Evolutionary conservation across 1,140 invertebrate genomes (phyloP), one percentile per base, ranked within the genome.

Genomic region (Stratiolaelaps scimitus): DNA sequence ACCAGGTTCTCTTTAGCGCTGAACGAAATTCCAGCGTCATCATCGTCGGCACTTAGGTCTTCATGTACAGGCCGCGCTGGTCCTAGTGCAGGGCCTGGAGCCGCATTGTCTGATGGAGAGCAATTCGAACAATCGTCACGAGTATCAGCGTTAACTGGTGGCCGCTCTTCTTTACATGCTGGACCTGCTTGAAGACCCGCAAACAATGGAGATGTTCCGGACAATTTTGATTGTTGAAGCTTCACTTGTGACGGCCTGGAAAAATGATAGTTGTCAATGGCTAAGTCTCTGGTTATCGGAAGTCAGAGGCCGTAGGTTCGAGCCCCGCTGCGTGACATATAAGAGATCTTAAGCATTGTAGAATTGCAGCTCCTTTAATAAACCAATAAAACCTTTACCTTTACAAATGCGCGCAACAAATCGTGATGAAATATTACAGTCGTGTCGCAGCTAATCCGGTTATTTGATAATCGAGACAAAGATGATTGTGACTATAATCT

Each of bases 201-300:
- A 40, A 60, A 60, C 15, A 19, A 26, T 26, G 53, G 53, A 6
- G 53, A 23, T 60, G 53, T 60, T 13, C 15, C 23, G 53, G 23
- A 20, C 15, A 29, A 34, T 60, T 60, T 60, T 15, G 53, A 26
- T 34, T 60, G 53, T 5, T 15, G 53, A 17, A 60, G 34, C 23
- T 60, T 60, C 53, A 26, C 23, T 60, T 60, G 53, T 34, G 53
- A 60, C 5, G 53, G 53, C 20, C 53, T 60, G 53, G 15, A 23
- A 60, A 26, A 34, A 20, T n/a, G n/a, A 23, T 34, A 17, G n/a
- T 17, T 29, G 15, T 1, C 15, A 23, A 29, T 60, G 17, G 26
- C 2, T 19, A 26, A 60, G 5, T 60, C 4, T 13, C 2, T 2
- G 1, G 26, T 26, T 10, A 34, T 60, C 15, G 6, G 15, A 48